A percentile compares a stretch with the other conserved stretches of the same genome.
These are phyloP conservation scores for Drosophila mauritiana DNA, from an alignment of 1,140 invertebrate genomes.

Conservation along the genomic window DNA sequence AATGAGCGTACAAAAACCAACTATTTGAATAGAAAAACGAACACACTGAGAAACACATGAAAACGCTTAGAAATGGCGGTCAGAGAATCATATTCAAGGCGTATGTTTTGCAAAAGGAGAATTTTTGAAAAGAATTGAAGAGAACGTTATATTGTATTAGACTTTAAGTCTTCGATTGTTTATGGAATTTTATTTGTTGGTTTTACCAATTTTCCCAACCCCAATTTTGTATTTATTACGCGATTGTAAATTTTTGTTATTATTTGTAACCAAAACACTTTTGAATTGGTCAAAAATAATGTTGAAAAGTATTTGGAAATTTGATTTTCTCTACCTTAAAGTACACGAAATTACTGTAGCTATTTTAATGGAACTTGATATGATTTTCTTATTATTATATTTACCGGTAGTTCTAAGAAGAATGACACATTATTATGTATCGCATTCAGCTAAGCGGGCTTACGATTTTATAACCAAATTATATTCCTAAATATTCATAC, in stretches of 20 bases:
- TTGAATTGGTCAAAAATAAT: slow-evolving; percentile 66
- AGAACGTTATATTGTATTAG: slow-evolving; percentile 69
- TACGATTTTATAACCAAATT: slow-evolving; percentile 80
- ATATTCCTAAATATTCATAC: slow-evolving; percentile 58
- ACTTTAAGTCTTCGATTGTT: slow-evolving; percentile 77
- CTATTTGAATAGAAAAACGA: slow-evolving; percentile 44
- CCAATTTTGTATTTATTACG: slow-evolving; percentile 43
- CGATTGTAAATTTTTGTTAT: slow-evolving; percentile 67
- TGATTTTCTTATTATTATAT: slow-evolving; percentile 57
- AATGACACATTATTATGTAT: slow-evolving; percentile 62
- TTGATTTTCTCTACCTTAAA: slow-evolving; percentile 68
- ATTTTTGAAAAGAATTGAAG: slow-evolving; percentile 1
- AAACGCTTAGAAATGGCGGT: slow-evolving; percentile 30
- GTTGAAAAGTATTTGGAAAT: slow-evolving; percentile 79
- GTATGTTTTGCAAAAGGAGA: slow-evolving; percentile 9
- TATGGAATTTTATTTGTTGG: slow-evolving; percentile 55
- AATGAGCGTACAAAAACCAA: slow-evolving; percentile 75
- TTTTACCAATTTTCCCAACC: slow-evolving; percentile 21
- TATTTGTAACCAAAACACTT: slow-evolving; percentile 52
- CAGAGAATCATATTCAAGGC: slow-evolving; percentile 26
- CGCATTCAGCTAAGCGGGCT: slow-evolving; percentile 68
- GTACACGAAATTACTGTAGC: slow-evolving; percentile 37
- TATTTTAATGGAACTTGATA: slow-evolving; percentile 32
- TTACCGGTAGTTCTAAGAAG: slow-evolving; percentile 36
- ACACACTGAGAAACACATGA: slow-evolving; percentile 18